A percentile compares a stretch with the other conserved stretches of the same genome.
These are phyloP conservation scores for Trinorchestia longiramus DNA, from an alignment of 1,140 invertebrate genomes.

Conservation along the genomic window DNA sequence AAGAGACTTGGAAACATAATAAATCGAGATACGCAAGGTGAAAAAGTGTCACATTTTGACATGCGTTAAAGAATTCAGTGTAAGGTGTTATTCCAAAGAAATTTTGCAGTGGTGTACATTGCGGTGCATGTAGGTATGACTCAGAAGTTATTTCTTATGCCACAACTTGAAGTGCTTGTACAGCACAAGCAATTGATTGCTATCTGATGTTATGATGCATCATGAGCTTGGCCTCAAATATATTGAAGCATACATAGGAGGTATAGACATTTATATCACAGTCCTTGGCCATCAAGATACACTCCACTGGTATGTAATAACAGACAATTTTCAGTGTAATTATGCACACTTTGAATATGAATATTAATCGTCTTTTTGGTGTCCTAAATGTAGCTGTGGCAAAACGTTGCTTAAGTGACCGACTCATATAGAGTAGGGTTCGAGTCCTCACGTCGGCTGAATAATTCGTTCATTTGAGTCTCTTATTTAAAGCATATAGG, in stretches of 20 bases:
- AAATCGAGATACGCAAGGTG: background rate
- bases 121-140: background rate
- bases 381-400: no score
- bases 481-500: no score
- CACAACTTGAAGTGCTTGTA: background rate
- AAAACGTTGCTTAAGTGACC: no score
- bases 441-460: no score
- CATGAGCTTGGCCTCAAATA: background rate
- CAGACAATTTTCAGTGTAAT: no score
- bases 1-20: background rate
- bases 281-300: no score
- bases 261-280: background rate
- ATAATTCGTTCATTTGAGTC: no score
- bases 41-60: background rate
- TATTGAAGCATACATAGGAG: background rate
- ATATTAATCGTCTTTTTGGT: background rate
- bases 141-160: background rate
- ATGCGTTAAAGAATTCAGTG: background rate
- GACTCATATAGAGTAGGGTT: no score
- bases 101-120: background rate
- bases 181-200: background rate
- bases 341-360: background rate
- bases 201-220: background rate
- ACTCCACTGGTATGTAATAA: no score
- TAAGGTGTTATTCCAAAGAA: background rate